A percentile compares a stretch with the other conserved stretches of the same genome.
Conservation (phyloP, 2,797 vertebrate genomes). For the Lagorchestes hirsutus region DNA sequence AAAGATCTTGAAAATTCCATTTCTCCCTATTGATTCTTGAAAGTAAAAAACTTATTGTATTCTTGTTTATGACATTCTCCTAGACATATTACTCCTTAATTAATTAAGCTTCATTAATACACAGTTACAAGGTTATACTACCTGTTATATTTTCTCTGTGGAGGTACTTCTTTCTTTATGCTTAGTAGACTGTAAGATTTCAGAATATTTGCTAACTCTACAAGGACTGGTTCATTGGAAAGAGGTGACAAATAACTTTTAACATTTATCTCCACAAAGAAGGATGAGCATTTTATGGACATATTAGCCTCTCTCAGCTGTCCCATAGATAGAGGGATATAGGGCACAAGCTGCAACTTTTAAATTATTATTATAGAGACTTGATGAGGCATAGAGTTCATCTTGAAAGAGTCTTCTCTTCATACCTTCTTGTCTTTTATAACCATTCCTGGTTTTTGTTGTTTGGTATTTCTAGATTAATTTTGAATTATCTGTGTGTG, state of each 20-base stretch:
- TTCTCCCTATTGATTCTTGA: not conserved
- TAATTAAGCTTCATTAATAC: not conserved
- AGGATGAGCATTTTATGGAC: not conserved
- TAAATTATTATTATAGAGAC: not conserved
- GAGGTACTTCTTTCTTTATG: not conserved
- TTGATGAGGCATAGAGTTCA: not conserved
- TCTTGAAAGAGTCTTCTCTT: slow-evolving; percentile 4
- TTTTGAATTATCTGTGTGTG: not conserved
- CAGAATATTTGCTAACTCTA: not conserved
- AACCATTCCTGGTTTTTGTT: not conserved
- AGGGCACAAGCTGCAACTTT: not conserved
- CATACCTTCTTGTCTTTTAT: not conserved
- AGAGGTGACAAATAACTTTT: not conserved
- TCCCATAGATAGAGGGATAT: not conserved
- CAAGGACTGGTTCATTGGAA: not conserved
- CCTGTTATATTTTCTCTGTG: not conserved
- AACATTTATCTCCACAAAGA: not conserved
- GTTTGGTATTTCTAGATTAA: not conserved
- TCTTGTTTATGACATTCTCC: slow-evolving; percentile 26
- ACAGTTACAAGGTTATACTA: not conserved
- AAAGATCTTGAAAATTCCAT: not conserved
- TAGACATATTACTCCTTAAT: not conserved
- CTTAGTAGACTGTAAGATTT: not conserved
- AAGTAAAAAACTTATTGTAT: not conserved
- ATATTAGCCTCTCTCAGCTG: not conserved